Base-by-base conservation (phyloP, 2,888 invertebrate species). In the Drosophila nr. fundita region DNA sequence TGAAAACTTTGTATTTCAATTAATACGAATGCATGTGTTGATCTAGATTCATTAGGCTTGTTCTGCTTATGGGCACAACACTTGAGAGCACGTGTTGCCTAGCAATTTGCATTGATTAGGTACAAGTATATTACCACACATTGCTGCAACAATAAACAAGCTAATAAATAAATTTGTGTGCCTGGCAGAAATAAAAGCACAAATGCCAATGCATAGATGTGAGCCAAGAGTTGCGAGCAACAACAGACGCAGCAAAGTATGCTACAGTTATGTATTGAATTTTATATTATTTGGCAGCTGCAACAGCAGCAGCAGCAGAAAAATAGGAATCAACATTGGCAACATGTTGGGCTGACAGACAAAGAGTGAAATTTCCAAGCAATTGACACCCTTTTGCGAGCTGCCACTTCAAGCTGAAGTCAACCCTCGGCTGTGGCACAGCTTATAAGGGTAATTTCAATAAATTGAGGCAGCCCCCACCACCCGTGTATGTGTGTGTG, bases 261-360 rank as follows among this genome's bases (percentile, higher is more conserved):
- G 80, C 67, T 65, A 68, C 60, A 68, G 54, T 62, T 55, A 66
- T 73, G 65, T 65, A 79, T 71, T 71, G 67, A 79, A 76, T 87
- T 78, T 82, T 76, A 84, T 81, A 86, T 80, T 64, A 59, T 67
- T 73, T 74, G 84, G 68, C 89, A 76, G 80, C 73, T 82, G 84
- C 67, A 63, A 38, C 40, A 73, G 38, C 13, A 54, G 49, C 60
- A 52, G 42, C 40, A 29, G 50, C 29, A 45, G 45, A 40, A 49
- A 70, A 75, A 73, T 80, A 59, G 49, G 49, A 76, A 66, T 80
- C 77, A 55, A 49, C 71, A 63, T 61, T 74, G 86, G 91, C 89
- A 92, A 87, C 91, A 91, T 92, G 89, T 91, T 91, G 92, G 85
- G 82, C 82, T 91, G 91, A 92, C 92, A 90, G 76, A 60, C 63